Evolutionary conservation across 2,113 vertebrate genomes (phyloP).

Genomic region (Platichthys flesus): DNA sequence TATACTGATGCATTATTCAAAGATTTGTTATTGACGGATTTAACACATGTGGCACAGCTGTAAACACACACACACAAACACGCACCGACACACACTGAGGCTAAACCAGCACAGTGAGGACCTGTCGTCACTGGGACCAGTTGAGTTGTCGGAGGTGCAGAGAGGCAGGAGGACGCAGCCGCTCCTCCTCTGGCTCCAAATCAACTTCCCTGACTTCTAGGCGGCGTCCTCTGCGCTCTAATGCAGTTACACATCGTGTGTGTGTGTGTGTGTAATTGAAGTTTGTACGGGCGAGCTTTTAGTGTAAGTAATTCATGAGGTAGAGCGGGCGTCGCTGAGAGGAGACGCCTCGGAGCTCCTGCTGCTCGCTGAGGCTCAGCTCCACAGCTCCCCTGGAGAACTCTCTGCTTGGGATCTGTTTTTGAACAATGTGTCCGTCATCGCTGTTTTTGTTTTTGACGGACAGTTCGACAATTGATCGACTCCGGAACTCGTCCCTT

Average conservation of each 20-base stretch:
- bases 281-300: conserved; percentile 14
- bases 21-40: no score
- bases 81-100: neutral
- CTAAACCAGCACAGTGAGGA: conserved; percentile 38
- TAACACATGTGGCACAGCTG: no score
- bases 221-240: conserved; percentile 15
- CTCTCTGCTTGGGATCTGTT: no score
- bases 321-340: neutral
- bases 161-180: conserved; percentile 27
- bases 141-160: conserved; percentile 59
- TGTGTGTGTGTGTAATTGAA: conserved; percentile 16
- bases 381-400: neutral
- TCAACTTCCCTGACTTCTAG: conserved; percentile 49
- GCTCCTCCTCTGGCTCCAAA: conserved; percentile 14
- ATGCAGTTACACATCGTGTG: conserved; percentile 42
- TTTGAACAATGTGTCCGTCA: no score
- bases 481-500: no score
- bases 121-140: conserved; percentile 31
- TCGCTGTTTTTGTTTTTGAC: no score
- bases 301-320: conserved; percentile 46
- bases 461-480: no score
- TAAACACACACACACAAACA: neutral
- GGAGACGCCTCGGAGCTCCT: conserved; percentile 25
- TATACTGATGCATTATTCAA: no score
- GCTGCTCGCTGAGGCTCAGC: conserved; percentile 27